Conservation (phyloP, 2,113 vertebrate genomes). For the Spilogale gracilis region DNA sequence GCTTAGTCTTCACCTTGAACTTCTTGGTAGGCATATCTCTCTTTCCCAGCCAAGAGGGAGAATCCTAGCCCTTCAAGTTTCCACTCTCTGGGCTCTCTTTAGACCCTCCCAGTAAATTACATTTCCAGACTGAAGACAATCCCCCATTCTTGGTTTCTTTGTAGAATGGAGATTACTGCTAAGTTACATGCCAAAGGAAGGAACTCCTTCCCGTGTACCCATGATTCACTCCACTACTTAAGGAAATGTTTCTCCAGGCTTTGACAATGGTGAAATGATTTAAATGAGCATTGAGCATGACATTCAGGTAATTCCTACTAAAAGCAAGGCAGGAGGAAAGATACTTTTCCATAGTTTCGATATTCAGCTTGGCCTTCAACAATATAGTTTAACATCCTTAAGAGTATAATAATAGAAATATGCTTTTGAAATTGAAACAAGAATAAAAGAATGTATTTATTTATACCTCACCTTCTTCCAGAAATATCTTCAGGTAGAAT, state of each 20-base stretch:
- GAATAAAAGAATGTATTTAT: conserved; percentile 37
- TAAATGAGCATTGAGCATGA: background rate
- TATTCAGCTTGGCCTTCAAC: background rate
- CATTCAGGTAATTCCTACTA: background rate
- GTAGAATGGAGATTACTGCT: background rate
- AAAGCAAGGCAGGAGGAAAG: background rate
- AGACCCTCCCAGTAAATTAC: background rate
- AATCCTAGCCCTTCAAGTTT: background rate
- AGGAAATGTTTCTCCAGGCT: background rate
- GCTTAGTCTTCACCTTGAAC: background rate
- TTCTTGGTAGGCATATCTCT: background rate
- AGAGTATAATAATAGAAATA: background rate
- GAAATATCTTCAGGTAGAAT: conserved; percentile 67
- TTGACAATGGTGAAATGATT: background rate
- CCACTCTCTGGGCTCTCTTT: background rate
- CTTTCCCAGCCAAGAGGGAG: background rate
- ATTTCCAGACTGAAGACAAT: background rate
- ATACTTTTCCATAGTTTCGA: background rate
- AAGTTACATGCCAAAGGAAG: background rate
- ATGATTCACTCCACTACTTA: background rate
- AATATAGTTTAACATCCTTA: background rate
- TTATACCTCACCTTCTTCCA: conserved; percentile 54
- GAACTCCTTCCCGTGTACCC: background rate
- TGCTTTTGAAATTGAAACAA: conserved; percentile 38
- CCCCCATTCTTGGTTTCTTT: background rate